phyloP scores from a whole-genome alignment of 1,140 invertebrate genomes.

The Streblospio benedicti region DNA sequence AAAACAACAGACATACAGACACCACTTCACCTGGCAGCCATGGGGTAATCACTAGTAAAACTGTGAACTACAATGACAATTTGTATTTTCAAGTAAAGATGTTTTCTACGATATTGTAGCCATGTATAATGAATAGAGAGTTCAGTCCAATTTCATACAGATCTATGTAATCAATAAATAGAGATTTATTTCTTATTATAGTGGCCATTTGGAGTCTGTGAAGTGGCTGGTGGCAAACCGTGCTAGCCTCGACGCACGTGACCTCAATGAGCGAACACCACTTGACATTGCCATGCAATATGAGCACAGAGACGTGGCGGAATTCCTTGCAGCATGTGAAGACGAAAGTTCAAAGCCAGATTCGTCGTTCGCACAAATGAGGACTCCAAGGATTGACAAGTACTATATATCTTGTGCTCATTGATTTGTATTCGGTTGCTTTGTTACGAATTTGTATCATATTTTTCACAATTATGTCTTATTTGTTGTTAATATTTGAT shows the following conservation, averaged over 20 bases:
- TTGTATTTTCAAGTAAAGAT: constrained; percentile 7
- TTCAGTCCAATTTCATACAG: too few relatives aligned
- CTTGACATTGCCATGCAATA: constrained; percentile 38
- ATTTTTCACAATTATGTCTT: too few relatives aligned
- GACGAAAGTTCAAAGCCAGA: constrained; percentile 28
- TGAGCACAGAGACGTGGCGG: constrained; percentile 32
- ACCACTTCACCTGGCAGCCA: constrained; percentile 43
- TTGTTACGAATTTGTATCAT: too few relatives aligned
- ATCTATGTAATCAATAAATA: too few relatives aligned
- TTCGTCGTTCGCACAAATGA: too few relatives aligned
- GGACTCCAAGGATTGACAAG: too few relatives aligned
- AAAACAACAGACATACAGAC: constrained; percentile 38
- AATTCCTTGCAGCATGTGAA: constrained; percentile 32
- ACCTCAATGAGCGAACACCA: constrained; percentile 35
- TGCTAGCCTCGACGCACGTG: constrained; percentile 30
- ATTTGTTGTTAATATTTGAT: too few relatives aligned
- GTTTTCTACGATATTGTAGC: too few relatives aligned
- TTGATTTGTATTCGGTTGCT: too few relatives aligned
- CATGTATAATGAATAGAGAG: too few relatives aligned
- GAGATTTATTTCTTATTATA: constrained; percentile 21
- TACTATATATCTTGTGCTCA: too few relatives aligned
- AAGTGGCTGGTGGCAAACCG: constrained; percentile 43
- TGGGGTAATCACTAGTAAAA: constrained; percentile 33
- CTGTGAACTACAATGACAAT: not conserved
- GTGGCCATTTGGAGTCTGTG: constrained; percentile 41